Conservation (phyloP, 2,888 invertebrate species). For the Lucinisca nassula region DNA sequence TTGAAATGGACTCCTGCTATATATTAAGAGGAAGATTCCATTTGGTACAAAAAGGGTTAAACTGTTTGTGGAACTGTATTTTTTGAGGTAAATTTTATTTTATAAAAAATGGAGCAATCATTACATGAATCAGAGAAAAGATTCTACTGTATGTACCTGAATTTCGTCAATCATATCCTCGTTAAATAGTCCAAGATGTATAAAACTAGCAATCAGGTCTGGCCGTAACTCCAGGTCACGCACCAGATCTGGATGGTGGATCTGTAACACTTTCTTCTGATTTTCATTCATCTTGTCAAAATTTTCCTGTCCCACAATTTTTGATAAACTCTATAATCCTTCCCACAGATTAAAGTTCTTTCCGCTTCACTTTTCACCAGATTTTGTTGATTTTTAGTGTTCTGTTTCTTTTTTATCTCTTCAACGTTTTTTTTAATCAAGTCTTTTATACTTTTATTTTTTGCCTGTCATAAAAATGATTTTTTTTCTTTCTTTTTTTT, state of each 20-base stretch:
- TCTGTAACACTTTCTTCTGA: constrained; percentile 63
- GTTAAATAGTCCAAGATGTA: constrained; percentile 72
- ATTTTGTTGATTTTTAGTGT: not conserved
- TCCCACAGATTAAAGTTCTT: not conserved
- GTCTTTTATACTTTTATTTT: not conserved
- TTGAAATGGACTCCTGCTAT: too few relatives aligned
- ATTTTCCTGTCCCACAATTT: not conserved
- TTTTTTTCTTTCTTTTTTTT: not conserved
- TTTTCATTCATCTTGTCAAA: constrained; percentile 61
- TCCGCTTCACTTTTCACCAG: not conserved
- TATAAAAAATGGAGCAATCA: too few relatives aligned
- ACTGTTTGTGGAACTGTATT: too few relatives aligned
- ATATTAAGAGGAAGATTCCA: too few relatives aligned
- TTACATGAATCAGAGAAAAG: too few relatives aligned
- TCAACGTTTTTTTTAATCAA: too few relatives aligned
- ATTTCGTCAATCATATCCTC: constrained; percentile 73
- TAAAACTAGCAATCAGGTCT: constrained; percentile 68
- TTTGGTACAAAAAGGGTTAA: too few relatives aligned
- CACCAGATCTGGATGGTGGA: constrained; percentile 62
- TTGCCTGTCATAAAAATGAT: too few relatives aligned
- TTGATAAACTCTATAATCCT: not conserved
- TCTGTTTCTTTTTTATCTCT: not conserved
- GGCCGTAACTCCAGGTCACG: constrained; percentile 69
- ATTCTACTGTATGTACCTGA: too few relatives aligned
- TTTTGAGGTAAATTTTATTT: too few relatives aligned